A percentile compares a stretch with the other conserved stretches of the same genome.
phyloP scores from a whole-genome alignment of 2,888 invertebrate species.

The Drosophila incognita region DNA sequence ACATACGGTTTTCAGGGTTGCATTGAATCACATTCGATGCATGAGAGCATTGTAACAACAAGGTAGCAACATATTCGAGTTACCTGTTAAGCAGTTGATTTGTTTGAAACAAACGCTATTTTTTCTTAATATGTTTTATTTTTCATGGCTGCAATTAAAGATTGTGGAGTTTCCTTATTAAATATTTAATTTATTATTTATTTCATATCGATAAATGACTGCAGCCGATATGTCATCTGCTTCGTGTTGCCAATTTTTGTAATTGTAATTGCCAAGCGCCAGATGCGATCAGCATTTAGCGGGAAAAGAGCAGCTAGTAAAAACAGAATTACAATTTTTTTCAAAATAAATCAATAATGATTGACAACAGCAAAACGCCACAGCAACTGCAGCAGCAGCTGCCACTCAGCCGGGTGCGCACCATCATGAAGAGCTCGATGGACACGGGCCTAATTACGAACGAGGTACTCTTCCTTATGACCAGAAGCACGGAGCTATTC shows the following conservation, averaged over 20 bases:
- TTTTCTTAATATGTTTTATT: no score
- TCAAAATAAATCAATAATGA: conserved; percentile 19
- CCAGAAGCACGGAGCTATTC: conserved; percentile 83
- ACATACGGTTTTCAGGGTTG: conserved; percentile 38
- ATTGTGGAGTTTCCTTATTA: not conserved
- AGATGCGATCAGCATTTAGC: conserved; percentile 8
- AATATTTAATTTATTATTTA: not conserved
- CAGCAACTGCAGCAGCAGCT: conserved; percentile 67
- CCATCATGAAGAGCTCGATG: conserved; percentile 84
- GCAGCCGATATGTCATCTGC: conserved; percentile 12
- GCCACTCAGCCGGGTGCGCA: conserved; percentile 80
- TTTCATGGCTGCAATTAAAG: not conserved
- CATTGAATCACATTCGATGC: conserved; percentile 11
- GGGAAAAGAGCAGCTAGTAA: conserved; percentile 27
- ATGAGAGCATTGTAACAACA: not conserved
- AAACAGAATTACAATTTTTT: not conserved
- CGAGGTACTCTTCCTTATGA: conserved; percentile 82
- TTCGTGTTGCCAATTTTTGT: conserved; percentile 7
- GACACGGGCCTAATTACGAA: conserved; percentile 82
- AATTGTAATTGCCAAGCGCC: conserved; percentile 12
- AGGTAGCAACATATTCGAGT: not conserved
- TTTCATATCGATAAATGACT: not conserved
- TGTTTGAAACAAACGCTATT: not conserved
- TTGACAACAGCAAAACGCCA: conserved; percentile 17
- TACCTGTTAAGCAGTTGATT: not conserved